phyloP scores from a whole-genome alignment of 2,113 vertebrate genomes.

The Thamnophis sirtalis region DNA sequence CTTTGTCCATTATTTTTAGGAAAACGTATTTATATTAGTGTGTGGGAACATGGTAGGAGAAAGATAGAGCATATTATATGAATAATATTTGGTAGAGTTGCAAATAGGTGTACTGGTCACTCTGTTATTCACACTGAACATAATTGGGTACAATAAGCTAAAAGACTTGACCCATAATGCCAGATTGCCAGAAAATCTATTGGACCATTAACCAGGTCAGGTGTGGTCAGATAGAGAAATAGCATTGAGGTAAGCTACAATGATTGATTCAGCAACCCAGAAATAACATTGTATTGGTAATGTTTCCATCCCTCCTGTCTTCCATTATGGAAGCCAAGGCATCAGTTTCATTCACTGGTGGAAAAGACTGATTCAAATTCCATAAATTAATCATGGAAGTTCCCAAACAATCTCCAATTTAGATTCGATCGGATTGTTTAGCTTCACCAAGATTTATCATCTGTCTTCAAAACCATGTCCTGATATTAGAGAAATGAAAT shows the following conservation, averaged over 20 bases:
- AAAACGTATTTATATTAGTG: background rate
- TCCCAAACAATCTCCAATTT: background rate
- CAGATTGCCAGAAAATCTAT: background rate
- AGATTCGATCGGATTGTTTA: background rate
- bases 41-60: background rate
- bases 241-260: background rate
- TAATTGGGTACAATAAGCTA: background rate
- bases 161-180: background rate
- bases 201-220: background rate
- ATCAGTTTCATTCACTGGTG: background rate
- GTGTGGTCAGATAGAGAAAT: background rate
- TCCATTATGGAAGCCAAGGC: background rate
- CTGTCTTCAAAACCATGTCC: background rate
- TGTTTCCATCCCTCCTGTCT: background rate
- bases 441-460: background rate
- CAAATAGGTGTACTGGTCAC: background rate
- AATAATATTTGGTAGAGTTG: background rate
- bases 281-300: background rate
- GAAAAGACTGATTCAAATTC: background rate
- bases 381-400: background rate
- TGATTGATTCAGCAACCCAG: background rate
- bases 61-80: background rate
- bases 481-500: too few species aligned
- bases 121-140: background rate
- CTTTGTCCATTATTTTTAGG: background rate